Base-by-base conservation (phyloP, 2,797 vertebrate genomes). In the Micrastur ruficollis region DNA sequence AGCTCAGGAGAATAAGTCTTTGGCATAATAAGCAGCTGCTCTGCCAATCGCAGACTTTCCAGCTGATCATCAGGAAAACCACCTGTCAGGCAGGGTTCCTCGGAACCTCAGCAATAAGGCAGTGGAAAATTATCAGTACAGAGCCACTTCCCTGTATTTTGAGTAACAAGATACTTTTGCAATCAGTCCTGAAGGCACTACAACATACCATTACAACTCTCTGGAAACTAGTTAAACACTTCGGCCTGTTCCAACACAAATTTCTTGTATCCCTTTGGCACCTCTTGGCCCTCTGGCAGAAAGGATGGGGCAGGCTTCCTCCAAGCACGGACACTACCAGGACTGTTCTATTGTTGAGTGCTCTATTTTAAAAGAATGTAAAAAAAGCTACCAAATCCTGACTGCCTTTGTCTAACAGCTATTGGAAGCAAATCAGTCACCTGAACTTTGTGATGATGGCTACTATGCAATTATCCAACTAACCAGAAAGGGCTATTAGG, bases 141-240 rank as follows among this genome's bases (percentile, higher is more conserved):
- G 72, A 62, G 50, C 5, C 20, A 49, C 40, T 59, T 44, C 15
- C 25, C 44, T 38, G 2, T 12, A 25, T 32, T 86, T 20, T 19
- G n/a, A 93, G 14, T 5, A 78, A 32, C 8, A 49, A 55, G 14
- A 44, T 16, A 9, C 13, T 85, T 73, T 38, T 46, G 53, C 38
- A 56, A 12, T 36, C 21, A 5, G 36, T 29, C n/a, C 23, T 21
- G n/a, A 36, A 0, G 1, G 46, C 6, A 42, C 9, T 14, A 47
- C 12, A 49, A 56, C 7, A 23, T 13, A 72, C 25, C 11, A 19
- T 12, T 9, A 23, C n/a, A 79, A 23, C 19, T 67, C 32, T 42
- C 36, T 59, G 89, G 71, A 72, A 95, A 50, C 22, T 12, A 62
- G 9, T 55, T 67, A 46, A 75, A 53, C 11, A 19, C 26, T 78